Evolutionary conservation across 2,888 invertebrate species (phyloP).

Genomic region (Dolomedes plantarius): DNA sequence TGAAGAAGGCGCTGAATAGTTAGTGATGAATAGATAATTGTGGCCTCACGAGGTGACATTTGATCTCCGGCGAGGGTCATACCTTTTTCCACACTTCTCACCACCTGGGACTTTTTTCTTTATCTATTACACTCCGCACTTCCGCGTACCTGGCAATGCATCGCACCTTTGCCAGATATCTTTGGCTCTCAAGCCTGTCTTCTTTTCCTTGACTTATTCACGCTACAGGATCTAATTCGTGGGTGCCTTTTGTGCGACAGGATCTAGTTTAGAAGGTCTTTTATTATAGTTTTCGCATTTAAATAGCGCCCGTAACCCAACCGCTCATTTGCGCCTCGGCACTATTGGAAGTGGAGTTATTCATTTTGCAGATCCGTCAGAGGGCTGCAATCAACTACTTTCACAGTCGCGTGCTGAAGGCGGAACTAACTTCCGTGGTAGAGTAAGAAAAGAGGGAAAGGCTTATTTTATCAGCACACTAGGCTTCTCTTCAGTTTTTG

Average conservation of each 20-base stretch:
- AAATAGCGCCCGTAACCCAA: neutral
- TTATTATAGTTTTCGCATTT: neutral
- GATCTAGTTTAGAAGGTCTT: constrained; percentile 7
- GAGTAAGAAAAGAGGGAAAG: neutral
- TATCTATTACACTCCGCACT: neutral
- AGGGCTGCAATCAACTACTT: neutral
- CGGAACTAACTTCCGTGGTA: neutral
- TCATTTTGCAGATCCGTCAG: neutral
- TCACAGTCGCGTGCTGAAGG: neutral
- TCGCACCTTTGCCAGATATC: neutral
- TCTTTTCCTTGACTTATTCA: neutral
- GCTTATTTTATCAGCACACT: too few species aligned
- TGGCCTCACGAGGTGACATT: constrained; percentile 55
- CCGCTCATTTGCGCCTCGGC: neutral
- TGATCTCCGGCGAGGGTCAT: neutral
- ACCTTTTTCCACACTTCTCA: constrained; percentile 3
- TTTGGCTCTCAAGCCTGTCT: neutral
- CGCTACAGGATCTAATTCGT: neutral
- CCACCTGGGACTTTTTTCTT: neutral
- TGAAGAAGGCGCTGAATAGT: constrained; percentile 40
- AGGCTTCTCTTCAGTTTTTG: too few species aligned
- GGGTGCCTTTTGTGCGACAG: neutral
- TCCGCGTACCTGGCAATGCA: neutral
- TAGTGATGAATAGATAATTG: constrained; percentile 64
- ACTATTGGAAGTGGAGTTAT: neutral